A percentile compares a stretch with the other conserved stretches of the same genome.
phyloP scores from a whole-genome alignment of 1,140 invertebrate species.

The Diorhabda sublineata region DNA sequence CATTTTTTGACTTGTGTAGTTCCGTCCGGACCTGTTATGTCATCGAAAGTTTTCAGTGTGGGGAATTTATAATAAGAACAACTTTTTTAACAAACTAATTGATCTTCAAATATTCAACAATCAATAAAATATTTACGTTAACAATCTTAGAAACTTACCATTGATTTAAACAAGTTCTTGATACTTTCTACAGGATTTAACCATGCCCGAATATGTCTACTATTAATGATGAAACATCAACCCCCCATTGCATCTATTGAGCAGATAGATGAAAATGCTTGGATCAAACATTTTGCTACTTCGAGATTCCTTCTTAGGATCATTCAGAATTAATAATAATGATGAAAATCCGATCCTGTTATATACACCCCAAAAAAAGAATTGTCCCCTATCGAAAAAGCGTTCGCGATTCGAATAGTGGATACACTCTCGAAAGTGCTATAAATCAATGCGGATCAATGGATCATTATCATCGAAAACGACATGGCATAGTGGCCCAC shows the following conservation, averaged over 20 bases:
- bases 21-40: no score
- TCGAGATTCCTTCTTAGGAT: neutral
- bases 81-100: no score
- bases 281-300: neutral
- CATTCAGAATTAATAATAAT: neutral
- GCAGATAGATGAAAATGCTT: neutral
- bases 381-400: neutral
- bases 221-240: neutral
- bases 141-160: no score
- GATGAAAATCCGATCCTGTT: neutral
- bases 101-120: no score
- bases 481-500: conserved; percentile 36
- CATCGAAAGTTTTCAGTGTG: no score
- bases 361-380: neutral
- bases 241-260: neutral
- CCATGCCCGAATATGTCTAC: neutral
- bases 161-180: no score
- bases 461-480: conserved; percentile 32
- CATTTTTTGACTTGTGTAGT: no score
- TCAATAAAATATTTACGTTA: no score
- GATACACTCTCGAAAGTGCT: conserved; percentile 31
- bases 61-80: no score
- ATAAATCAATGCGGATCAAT: conserved; percentile 41
- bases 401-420: neutral
- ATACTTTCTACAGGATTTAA: neutral